Evolutionary conservation across 2,888 invertebrate genomes (phyloP).

Genomic region (Synergus laeviventris): DNA sequence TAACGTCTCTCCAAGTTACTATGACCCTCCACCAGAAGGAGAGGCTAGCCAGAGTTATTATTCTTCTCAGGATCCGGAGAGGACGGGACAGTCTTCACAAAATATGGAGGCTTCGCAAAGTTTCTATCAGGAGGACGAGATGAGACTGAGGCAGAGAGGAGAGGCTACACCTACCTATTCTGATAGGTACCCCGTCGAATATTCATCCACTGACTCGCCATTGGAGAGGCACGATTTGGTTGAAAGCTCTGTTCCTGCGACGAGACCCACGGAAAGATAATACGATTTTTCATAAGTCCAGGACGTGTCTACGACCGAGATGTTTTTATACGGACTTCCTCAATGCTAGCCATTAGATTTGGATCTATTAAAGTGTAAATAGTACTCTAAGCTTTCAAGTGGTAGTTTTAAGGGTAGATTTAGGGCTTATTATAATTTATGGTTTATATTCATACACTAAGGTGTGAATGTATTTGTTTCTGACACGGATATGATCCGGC

Average conservation of each 20-base stretch:
- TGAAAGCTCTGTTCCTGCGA: conserved; percentile 71
- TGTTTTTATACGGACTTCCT: conserved; percentile 29
- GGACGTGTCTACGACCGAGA: background rate
- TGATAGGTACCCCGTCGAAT: conserved; percentile 70
- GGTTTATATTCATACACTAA: conserved; percentile 14
- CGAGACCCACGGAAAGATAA: conserved; percentile 72
- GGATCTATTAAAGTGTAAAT: conserved; percentile 31
- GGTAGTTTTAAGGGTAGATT: conserved; percentile 15
- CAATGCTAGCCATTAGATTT: conserved; percentile 20
- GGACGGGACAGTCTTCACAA: conserved; percentile 64
- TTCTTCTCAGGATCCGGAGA: conserved; percentile 65
- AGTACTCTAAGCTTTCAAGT: conserved; percentile 31
- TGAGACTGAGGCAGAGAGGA: conserved; percentile 64
- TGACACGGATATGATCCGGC: conserved; percentile 16
- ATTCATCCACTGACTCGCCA: conserved; percentile 68
- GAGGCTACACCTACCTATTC: conserved; percentile 72
- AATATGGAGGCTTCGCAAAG: conserved; percentile 72
- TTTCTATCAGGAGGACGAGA: conserved; percentile 68
- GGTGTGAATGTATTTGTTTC: conserved; percentile 23
- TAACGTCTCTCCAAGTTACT: conserved; percentile 68
- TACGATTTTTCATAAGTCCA: conserved; percentile 48
- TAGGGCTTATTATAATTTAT: conserved; percentile 35
- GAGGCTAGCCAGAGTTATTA: conserved; percentile 73
- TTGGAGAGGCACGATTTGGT: conserved; percentile 74
- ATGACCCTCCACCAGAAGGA: conserved; percentile 67